Evolutionary conservation across 1,140 invertebrate genomes (phyloP), one percentile per base, ranked within the genome.

Genomic region (Listronotus oregonensis): DNA sequence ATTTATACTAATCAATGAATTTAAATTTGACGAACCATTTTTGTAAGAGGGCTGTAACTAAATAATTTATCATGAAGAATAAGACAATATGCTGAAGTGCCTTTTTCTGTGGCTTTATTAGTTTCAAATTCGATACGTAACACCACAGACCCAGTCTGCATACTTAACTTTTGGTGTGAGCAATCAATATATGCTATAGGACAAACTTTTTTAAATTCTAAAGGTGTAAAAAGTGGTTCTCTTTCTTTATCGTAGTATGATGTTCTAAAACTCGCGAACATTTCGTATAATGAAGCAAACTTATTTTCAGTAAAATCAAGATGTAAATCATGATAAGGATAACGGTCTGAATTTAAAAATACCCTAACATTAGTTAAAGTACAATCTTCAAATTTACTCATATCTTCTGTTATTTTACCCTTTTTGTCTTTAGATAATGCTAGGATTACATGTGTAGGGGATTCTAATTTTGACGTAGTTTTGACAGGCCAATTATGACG

Each of bases 251-350:
- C 6, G 14, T 58, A 58, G 31, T 58, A 58, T 14, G 9, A 43
- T 31, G 17, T 14, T 57, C 21, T 10, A 44, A 57, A 58, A 12
- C 21, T 32, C 7, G 42, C 32, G 18, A 32, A 58, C 56, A 46
- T 58, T 15, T 58, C 42, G 32, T 58, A 46, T 32, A 58, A 17
- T 17, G 56, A 15, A 32, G 56, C n/a, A 46, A 46, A 58, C 17
- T 58, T 58, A 21, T 58, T 58, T 32, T 58, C n/a, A 32, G 44
- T 58, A 47, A 58, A 46, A 58, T 58, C 21, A 27, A 58, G 17
- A n/a, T 55, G 14, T 10, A 55, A 14, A 37, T 46, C 43, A 14
- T 34, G 10, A 47, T 58, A 58, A 14, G 56, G 56, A 37, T 57
- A 57, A 12, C 54, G 14, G 40, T 57, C 40, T 11, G 54, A 43